A percentile compares a stretch with the other conserved stretches of the same genome.
These are phyloP conservation scores for Clarias macrocephalus DNA, from an alignment of 2,113 vertebrate genomes.

Conservation along the genomic window DNA sequence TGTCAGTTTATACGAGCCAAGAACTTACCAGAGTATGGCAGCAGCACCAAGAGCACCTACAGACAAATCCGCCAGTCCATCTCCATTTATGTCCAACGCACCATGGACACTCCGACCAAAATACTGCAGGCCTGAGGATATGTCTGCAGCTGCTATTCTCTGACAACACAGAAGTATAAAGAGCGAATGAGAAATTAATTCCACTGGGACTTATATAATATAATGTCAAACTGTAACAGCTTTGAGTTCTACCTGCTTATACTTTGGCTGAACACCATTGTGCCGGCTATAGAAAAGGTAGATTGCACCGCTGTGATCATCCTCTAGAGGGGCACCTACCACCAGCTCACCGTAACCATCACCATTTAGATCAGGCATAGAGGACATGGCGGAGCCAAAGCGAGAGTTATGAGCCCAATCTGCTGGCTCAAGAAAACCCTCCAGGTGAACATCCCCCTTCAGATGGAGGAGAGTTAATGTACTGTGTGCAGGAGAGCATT, in stretches of 20 bases:
- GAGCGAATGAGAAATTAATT: neutral
- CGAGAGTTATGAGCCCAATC: slow-evolving; percentile 84
- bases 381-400: slow-evolving; percentile 83
- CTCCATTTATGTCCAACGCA: slow-evolving; percentile 84
- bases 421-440: slow-evolving; percentile 74
- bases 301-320: slow-evolving; percentile 84
- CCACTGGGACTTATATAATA: neutral
- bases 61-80: slow-evolving; percentile 83
- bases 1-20: neutral
- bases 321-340: slow-evolving; percentile 90
- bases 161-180: slow-evolving; percentile 56
- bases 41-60: slow-evolving; percentile 87
- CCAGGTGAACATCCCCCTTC: slow-evolving; percentile 75
- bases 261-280: slow-evolving; percentile 71
- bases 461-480: neutral
- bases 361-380: slow-evolving; percentile 88
- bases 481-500: neutral
- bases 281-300: slow-evolving; percentile 83
- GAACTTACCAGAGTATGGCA: slow-evolving; percentile 83
- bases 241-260: slow-evolving; percentile 80
- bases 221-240: neutral
- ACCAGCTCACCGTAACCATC: slow-evolving; percentile 86
- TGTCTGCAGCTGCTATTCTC: slow-evolving; percentile 75
- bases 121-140: slow-evolving; percentile 78
- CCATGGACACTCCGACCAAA: slow-evolving; percentile 93